Evolutionary conservation across 2,888 invertebrate genomes (phyloP).

Genomic region (Nematopogon swammerdamellus): DNA sequence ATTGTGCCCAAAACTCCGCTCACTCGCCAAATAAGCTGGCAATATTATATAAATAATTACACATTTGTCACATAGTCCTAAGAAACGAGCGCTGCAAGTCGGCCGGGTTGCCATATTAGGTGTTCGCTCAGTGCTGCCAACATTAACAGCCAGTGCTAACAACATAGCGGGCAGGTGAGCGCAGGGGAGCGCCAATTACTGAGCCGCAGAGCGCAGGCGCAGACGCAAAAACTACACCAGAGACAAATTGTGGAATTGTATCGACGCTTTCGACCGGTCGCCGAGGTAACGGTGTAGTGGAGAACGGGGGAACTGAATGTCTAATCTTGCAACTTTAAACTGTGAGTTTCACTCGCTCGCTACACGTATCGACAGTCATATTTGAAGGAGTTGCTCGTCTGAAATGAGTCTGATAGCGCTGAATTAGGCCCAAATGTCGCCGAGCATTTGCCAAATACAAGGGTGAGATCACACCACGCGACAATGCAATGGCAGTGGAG

Average conservation of each 20-base stretch:
- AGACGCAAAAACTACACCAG: slow-evolving; percentile 39
- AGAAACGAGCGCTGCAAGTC: slow-evolving; percentile 39
- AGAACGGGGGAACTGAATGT: too few relatives aligned
- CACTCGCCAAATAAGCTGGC: slow-evolving; percentile 17
- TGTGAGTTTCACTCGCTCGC: too few relatives aligned
- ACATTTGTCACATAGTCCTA: slow-evolving; percentile 53
- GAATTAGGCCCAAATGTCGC: too few relatives aligned
- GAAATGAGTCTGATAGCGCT: too few relatives aligned
- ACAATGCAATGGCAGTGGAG: too few relatives aligned
- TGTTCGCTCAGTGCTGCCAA: slow-evolving; percentile 21
- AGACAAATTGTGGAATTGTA: slow-evolving; percentile 56
- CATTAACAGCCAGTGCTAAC: slow-evolving; percentile 3
- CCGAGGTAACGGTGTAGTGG: too few relatives aligned
- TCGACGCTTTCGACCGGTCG: too few relatives aligned
- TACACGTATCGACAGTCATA: too few relatives aligned
- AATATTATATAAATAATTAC: slow-evolving; percentile 57
- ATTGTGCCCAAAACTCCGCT: slow-evolving; percentile 42
- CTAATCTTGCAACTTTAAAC: too few relatives aligned
- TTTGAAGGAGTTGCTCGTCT: too few relatives aligned
- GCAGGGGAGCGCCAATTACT: slow-evolving; percentile 52
- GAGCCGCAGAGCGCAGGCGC: slow-evolving; percentile 7
- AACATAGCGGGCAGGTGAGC: slow-evolving; percentile 12
- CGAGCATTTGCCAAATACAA: too few relatives aligned
- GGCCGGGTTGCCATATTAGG: slow-evolving; percentile 49
- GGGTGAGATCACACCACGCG: too few relatives aligned